Base-by-base conservation (phyloP, 2,888 invertebrate species). In the Lasioglossum lativentre region DNA sequence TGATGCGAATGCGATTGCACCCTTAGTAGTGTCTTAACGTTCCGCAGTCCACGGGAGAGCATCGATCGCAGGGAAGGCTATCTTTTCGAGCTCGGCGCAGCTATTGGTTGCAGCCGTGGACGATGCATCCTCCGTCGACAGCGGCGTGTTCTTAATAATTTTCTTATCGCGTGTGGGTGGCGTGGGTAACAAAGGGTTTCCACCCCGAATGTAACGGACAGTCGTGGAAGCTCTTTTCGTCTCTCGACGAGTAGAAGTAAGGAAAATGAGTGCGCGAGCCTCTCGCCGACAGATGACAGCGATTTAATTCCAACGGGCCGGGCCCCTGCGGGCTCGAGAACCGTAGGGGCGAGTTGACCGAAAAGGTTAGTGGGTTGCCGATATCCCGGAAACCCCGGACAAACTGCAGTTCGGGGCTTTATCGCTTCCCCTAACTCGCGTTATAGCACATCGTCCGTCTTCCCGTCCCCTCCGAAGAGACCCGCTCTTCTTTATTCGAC, bases 341-440 rank as follows among this genome's bases (percentile, higher is more conserved):
- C 56, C 68, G 56, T 27, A 78, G 40, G 40, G n/a, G 12, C 56
- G 45, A 76, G 23, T 76, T 47, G 86, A 86, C 86, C 88, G 78
- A 90, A 85, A 68, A 88, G 89, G 89, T 90, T 86, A 90, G 86
- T 73, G 76, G 87, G 86, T 88, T 90, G 76, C 82, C 85, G 79
- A 87, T 89, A 85, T 72, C 74, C 56, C 71, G n/a, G 45, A 34
- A 38, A 19, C 38, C 38, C 38, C 74, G 72, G 85, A 86, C 80
- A 87, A 87, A 87, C 87, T 83, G 78, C 71, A 88, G 79, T 86
- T 85, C n/a, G 23, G 38, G 70, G 70, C 79, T 84, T 88, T 87
- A 86, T 87, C 86, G 80, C 76, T 75, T 77, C 72, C 52, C 40
- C 74, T 75, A 78, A 80, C 86, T 76, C 74, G 78, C 81, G 63